Evolutionary conservation across 2,797 vertebrate genomes (phyloP), one percentile per base, ranked within the genome.

Genomic region (Typhlichthys subterraneus): DNA sequence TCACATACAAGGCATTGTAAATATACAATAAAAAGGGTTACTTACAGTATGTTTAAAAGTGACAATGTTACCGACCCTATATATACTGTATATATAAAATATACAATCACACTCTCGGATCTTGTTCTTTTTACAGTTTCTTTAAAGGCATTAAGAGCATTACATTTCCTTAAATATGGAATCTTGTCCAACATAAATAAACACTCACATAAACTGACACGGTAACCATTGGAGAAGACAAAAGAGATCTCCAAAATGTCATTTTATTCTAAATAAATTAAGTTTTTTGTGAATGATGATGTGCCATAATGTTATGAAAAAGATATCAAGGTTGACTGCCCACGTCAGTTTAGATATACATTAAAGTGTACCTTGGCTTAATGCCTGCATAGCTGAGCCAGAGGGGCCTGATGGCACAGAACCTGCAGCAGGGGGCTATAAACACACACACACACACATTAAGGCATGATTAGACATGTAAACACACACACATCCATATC

Each of bases 231-330:
- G 33, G 33, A 38, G 3, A 38, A 38, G 33, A 38, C 33, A 38
- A 38, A 38, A 38, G 8, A 6, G 5, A 38, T 38, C 33, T 38
- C 33, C 23, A 7, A 38, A 38, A 38, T 38, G 33, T 63, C 15
- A 29, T 29, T 62, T 48, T 65, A 61, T 70, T 73, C 56, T 70
- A 70, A 68, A 64, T 67, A 17, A 53, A 15, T 5, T 53, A 55
- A 70, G 38, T 53, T 12, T 7, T 29, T 29, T 4, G 3, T 29
- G 23, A 29, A 29, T 29, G 23, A 29, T 29, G 23, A 29, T 29
- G 23, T 23, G 45, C 61, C 56, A 33, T 59, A 54, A 42, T 33
- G 67, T 53, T 19, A 38, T 13, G 61, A 70, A 65, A 55, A 57
- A 64, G 17, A 49, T 62, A 64, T 61, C 49, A 48, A 49, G 62